These are phyloP conservation scores for Allobates femoralis DNA, from an alignment of 2,797 vertebrate species.

Conservation along the genomic window DNA sequence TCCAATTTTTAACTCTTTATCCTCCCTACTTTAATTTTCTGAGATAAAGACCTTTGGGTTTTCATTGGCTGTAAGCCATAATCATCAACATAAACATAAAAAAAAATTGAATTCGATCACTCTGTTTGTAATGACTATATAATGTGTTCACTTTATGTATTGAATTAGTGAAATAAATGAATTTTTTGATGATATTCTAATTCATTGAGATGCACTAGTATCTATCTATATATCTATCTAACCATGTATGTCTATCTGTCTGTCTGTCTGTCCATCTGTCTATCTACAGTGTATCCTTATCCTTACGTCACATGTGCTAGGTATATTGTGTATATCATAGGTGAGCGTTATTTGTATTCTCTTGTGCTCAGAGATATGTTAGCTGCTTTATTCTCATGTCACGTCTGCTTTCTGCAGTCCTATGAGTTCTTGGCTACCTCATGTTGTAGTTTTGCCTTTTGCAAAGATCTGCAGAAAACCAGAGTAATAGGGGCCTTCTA, in stretches of 20 bases:
- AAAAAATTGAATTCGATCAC: too few relatives aligned
- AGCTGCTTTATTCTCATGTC: conserved; percentile 33
- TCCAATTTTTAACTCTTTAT: too few relatives aligned
- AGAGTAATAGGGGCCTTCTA: conserved; percentile 54
- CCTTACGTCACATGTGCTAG: not conserved
- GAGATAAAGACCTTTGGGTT: too few relatives aligned
- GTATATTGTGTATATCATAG: not conserved
- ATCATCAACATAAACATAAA: too few relatives aligned
- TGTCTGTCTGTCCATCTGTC: not conserved
- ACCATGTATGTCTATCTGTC: not conserved
- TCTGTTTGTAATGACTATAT: too few relatives aligned
- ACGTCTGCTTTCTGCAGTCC: conserved; percentile 38
- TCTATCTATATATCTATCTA: not conserved
- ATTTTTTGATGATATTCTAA: too few relatives aligned
- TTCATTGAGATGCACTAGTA: too few relatives aligned
- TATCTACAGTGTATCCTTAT: not conserved
- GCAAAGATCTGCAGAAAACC: conserved; percentile 54
- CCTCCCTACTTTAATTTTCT: too few relatives aligned
- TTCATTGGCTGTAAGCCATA: too few relatives aligned
- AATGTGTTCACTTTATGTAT: too few relatives aligned
- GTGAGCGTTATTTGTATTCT: not conserved
- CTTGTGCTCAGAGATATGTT: not conserved
- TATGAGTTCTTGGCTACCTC: conserved; percentile 49
- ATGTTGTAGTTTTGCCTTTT: conserved; percentile 30
- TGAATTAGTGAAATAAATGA: too few relatives aligned